Conservation (phyloP, 92 coral and sea anemone species). For the Porites rus region DNA sequence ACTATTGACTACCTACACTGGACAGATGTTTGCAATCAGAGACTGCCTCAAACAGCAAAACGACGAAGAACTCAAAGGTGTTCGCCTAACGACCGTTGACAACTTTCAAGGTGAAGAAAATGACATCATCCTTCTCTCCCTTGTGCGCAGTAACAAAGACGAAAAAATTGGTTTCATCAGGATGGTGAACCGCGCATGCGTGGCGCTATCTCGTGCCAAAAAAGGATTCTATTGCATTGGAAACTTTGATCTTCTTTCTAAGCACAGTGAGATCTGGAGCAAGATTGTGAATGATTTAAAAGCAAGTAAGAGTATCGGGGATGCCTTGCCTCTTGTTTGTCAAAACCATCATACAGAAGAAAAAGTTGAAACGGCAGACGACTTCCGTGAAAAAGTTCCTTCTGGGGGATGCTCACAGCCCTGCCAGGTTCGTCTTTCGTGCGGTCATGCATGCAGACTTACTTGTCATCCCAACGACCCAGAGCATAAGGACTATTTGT, state of each 20-base stretch:
- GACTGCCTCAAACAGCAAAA: conserved; percentile 48
- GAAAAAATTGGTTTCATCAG: conserved; percentile 86
- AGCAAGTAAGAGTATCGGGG: conserved; percentile 60
- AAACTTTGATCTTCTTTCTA: conserved; percentile 69
- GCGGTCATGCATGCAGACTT: conserved; percentile 83
- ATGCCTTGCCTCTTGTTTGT: conserved; percentile 74
- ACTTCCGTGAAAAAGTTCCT: conserved; percentile 67
- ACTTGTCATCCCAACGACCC: conserved; percentile 76
- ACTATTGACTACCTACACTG: conserved; percentile 84
- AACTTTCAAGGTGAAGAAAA: conserved; percentile 95
- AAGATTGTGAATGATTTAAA: conserved; percentile 64
- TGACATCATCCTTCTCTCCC: conserved; percentile 87
- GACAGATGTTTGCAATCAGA: conserved; percentile 86
- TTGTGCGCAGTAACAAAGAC: conserved; percentile 82
- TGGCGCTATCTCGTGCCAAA: conserved; percentile 92
- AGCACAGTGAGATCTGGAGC: conserved; percentile 81
- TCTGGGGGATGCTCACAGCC: conserved; percentile 82
- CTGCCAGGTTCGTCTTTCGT: conserved; percentile 69
- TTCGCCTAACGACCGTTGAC: conserved; percentile 83
- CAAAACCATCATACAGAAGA: conserved; percentile 67
- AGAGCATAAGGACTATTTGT: conserved; percentile 45
- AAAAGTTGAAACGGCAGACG: conserved; percentile 53
- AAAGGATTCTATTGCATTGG: conserved; percentile 89
- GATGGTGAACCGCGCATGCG: conserved; percentile 89
- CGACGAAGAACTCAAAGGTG: conserved; percentile 30